A percentile compares a stretch with the other conserved stretches of the same genome.
These are phyloP conservation scores for Invenusta paracnida DNA, from an alignment of 2,888 invertebrate genomes.

Conservation along the genomic window DNA sequence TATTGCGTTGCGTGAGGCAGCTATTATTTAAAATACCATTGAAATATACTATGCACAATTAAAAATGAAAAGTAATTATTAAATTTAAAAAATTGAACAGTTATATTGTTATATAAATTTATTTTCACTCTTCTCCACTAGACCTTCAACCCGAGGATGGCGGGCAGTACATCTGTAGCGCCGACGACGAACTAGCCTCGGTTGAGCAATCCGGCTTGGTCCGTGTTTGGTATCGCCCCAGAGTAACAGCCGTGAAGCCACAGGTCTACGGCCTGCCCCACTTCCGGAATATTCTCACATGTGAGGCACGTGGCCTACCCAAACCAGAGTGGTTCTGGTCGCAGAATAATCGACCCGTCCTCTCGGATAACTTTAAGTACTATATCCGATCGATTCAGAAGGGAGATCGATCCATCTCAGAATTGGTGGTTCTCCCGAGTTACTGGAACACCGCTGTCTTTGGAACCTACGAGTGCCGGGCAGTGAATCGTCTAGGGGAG, in stretches of 20 bases:
- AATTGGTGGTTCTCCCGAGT: conserved; percentile 22
- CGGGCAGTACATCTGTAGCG: not conserved
- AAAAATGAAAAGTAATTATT: too few species aligned
- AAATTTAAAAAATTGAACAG: too few species aligned
- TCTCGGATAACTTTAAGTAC: not conserved
- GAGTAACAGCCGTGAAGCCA: not conserved
- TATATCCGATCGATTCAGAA: not conserved
- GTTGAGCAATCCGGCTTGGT: not conserved
- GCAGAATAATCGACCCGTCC: not conserved
- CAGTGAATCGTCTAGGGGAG: not conserved
- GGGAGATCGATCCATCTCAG: conserved; percentile 3
- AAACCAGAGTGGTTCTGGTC: conserved; percentile 29
- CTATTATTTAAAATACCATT: too few species aligned
- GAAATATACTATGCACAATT: too few species aligned
- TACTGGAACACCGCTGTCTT: conserved; percentile 14
- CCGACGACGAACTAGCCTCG: not conserved
- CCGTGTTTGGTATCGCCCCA: not conserved
- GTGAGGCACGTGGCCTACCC: conserved; percentile 20
- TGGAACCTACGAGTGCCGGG: conserved; percentile 24
- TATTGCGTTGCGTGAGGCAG: too few species aligned
- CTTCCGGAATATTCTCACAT: not conserved
- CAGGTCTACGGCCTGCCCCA: conserved; percentile 1
- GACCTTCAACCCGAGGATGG: not conserved
- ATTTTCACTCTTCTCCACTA: too few species aligned
- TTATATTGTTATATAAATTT: too few species aligned